Evolutionary conservation across 23 tunicate genomes (phyloP), one percentile per base, ranked within the genome.

Genomic region (Aplidium turbinatum): DNA sequence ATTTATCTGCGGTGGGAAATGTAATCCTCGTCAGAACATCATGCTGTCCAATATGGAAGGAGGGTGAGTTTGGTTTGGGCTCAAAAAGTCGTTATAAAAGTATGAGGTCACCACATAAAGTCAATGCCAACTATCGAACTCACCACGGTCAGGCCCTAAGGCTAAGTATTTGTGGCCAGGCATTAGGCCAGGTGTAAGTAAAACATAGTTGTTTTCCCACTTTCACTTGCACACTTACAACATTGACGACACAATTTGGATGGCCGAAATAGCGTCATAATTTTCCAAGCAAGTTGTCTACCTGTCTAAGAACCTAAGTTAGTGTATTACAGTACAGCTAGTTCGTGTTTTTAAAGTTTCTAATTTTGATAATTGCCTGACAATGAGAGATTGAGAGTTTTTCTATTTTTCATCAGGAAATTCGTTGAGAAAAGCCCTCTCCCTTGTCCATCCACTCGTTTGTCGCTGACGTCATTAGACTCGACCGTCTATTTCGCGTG

Each of bases 1-100:
- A 1, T 57, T 72, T 61, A 47, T 81, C 0, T 81, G 87, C 31
- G 87, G 87, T 2, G 87, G 87, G 24, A 72, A 72, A 55, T 47
- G 25, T 33, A 81, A 81, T 19, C 87, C 87, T 23, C 58, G 63
- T 36, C 87, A 81, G 38, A 68, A 70, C 57, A 28, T 81, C 1
- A 45, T 77, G 72, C 56, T 46, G 16, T 55, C 57, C 26, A 29
- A 29, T 4, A 19, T 9, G 16, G 46, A 63, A 29, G 46, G 35
- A 5, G 35, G 70, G 70, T 63, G 50, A 42, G 50, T 42, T 16
- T n/a, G n/a, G n/a, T n/a, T n/a, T n/a, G n/a, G n/a, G n/a, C n/a
- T n/a, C n/a, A n/a, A n/a, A n/a, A n/a, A n/a, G n/a, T n/a, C n/a
- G n/a, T n/a, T n/a, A n/a, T n/a, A n/a, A n/a, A n/a, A n/a, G n/a